Base-by-base conservation (phyloP, 2,888 invertebrate species). In the Acanthosepion esculentum region DNA sequence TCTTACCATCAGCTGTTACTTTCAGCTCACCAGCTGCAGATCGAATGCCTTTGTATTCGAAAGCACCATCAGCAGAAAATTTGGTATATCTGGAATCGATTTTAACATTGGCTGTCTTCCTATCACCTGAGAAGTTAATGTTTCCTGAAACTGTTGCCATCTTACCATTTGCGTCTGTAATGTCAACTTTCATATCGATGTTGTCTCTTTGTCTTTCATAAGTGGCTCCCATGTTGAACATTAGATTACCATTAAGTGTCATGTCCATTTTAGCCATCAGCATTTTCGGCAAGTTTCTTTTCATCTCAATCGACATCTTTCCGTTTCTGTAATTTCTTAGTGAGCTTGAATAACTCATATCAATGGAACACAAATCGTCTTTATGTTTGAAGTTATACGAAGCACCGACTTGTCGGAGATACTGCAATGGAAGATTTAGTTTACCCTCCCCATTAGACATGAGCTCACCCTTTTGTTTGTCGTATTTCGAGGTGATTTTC, bases 371-470 rank as follows among this genome's bases (percentile, higher is more conserved):
- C 4, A 48, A 20, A 48, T 29, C 93, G 23, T 26, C 29, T 50
- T 93, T 93, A 48, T 93, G 93, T 53, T 93, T 93, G 53, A 93
- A n/a, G 18, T n/a, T 53, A 93, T 93, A 93, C 6, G 93, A 48
- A 93, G n/a, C 93, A 50, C 93, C 29, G 12, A 93, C n/a, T n/a
- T 48, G n/a, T 33, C 53, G 48, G 48, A 93, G 48, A 26, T 48
- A 6, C 50, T 93, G 53, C n/a, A 53, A 6, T 48, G 93, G 93
- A 48, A 93, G 93, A 23, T 93, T 93, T 0, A 93, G 3, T 48
- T 93, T 48, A 5, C 48, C 48, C 18, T 93, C 93, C 0, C 93
- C 93, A 53, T 10, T 48, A 1, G 93, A 93, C 20, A 48, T 93
- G 26, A 93, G 12, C 20, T 93, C 50, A 15, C 78, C 78, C n/a